Percentiles rank a stretch among this genome's conserved stretches.
These are phyloP conservation scores for Calephelis perditalis DNA, from an alignment of 2,888 invertebrate genomes.

Conservation along the genomic window DNA sequence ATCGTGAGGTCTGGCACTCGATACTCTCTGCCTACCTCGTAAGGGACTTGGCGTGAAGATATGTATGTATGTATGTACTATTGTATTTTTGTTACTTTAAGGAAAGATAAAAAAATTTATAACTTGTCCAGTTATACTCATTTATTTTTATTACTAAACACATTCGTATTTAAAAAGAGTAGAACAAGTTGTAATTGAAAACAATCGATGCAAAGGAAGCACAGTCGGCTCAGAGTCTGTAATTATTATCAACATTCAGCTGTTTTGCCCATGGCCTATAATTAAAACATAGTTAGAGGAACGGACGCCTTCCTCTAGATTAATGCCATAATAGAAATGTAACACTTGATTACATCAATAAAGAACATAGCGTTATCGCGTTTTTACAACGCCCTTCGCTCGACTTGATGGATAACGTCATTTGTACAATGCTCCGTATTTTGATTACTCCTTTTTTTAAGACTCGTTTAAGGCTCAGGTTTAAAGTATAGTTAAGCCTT, in stretches of 20 bases:
- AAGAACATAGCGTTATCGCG: slow-evolving; percentile 42
- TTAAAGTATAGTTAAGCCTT: neutral
- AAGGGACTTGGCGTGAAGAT: too few species aligned
- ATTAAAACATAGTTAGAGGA: slow-evolving; percentile 74
- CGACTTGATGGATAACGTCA: slow-evolving; percentile 49
- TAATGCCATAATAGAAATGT: slow-evolving; percentile 72
- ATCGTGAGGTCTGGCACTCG: too few species aligned
- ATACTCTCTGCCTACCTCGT: too few species aligned
- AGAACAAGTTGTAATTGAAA: slow-evolving; percentile 1
- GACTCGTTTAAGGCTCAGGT: slow-evolving; percentile 2
- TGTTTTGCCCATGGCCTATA: slow-evolving; percentile 54
- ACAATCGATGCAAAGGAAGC: slow-evolving; percentile 38
- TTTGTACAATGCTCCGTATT: slow-evolving; percentile 23
- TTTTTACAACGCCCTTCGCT: slow-evolving; percentile 39
- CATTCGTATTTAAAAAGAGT: neutral
- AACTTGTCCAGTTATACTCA: neutral
- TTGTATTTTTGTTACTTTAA: too few species aligned
- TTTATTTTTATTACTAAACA: neutral
- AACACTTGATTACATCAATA: slow-evolving; percentile 59
- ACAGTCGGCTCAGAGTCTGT: slow-evolving; percentile 46
- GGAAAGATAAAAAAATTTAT: too few species aligned
- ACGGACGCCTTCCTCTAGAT: slow-evolving; percentile 51
- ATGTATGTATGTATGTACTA: too few species aligned
- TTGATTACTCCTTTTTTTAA: slow-evolving; percentile 14
- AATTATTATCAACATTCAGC: slow-evolving; percentile 62